Conservation (phyloP, 1,140 invertebrate species). For the Hyles vespertilio region DNA sequence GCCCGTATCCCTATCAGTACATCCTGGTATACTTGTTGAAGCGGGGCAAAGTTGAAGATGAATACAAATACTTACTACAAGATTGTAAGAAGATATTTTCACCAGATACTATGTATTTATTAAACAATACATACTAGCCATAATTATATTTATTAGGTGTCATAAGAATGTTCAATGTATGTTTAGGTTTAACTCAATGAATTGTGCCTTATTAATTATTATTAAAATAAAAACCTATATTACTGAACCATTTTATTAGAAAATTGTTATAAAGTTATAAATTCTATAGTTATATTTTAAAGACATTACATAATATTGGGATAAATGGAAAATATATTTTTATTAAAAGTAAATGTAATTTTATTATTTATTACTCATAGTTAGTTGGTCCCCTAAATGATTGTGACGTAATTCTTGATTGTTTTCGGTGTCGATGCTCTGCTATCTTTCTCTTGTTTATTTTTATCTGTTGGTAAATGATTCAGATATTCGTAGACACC, state of each 20-base stretch:
- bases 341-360: conserved; percentile 9
- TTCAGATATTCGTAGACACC: too few species aligned
- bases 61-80: conserved; percentile 65
- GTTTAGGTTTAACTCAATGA: too few species aligned
- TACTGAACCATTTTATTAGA: too few species aligned
- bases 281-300: too few species aligned
- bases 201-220: conserved; percentile 4
- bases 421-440: conserved; percentile 11
- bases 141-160: too few species aligned
- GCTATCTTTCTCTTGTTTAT: conserved; percentile 4
- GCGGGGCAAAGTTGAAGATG: conserved; percentile 53
- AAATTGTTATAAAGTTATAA: too few species aligned
- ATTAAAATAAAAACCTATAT: not conserved
- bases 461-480: conserved; percentile 8
- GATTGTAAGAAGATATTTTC: conserved; percentile 50
- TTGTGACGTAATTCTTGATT: conserved; percentile 7
- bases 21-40: conserved; percentile 62
- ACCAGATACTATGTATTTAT: conserved; percentile 45
- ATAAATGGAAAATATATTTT: conserved; percentile 8
- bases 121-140: conserved; percentile 58
- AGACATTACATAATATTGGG: not conserved
- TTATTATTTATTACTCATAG: conserved; percentile 5
- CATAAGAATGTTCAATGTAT: too few species aligned
- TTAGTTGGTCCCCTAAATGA: not conserved
- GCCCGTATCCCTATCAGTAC: conserved; percentile 66